Percentiles rank a stretch among this genome's conserved stretches.
phyloP scores from a whole-genome alignment of 2,888 invertebrate genomes.

The Agrotis exclamationis region DNA sequence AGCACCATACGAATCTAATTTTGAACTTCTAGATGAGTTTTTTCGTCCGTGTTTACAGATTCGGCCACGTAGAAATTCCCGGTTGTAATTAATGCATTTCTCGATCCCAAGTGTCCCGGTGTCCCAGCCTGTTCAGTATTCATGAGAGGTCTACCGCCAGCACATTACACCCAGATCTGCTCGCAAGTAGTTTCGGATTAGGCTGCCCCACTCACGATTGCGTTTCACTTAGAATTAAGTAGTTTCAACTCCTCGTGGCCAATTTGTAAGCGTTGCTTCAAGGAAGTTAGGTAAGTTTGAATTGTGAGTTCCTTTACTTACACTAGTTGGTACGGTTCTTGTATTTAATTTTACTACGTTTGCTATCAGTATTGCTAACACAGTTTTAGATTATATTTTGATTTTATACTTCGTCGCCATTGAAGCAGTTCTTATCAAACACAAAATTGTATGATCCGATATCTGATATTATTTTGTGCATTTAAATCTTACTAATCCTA shows the following conservation, averaged over 20 bases:
- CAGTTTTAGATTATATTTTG: neutral
- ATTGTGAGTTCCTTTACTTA: conserved; percentile 48
- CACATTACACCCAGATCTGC: conserved; percentile 84
- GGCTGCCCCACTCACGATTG: conserved; percentile 77
- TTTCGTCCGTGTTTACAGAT: conserved; percentile 51
- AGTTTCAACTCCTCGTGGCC: conserved; percentile 75
- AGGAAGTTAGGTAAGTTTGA: conserved; percentile 66
- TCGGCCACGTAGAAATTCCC: conserved; percentile 57
- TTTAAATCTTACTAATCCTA: too few relatives aligned
- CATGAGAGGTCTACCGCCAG: conserved; percentile 81
- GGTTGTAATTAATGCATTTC: conserved; percentile 71
- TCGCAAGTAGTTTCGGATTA: conserved; percentile 86
- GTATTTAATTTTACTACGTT: conserved; percentile 28
- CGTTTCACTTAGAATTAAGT: conserved; percentile 80
- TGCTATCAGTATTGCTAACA: conserved; percentile 7
- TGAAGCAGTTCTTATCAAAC: neutral
- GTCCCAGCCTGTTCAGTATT: conserved; percentile 81
- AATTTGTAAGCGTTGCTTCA: conserved; percentile 71
- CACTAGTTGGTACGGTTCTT: conserved; percentile 22
- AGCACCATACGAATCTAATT: conserved; percentile 19
- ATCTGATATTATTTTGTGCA: neutral
- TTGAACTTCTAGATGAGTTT: conserved; percentile 43
- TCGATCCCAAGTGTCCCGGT: conserved; percentile 66
- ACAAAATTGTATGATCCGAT: neutral
- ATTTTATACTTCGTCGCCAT: neutral